Evolutionary conservation across 2,113 vertebrate species (phyloP).

Genomic region (Tetrax tetrax): DNA sequence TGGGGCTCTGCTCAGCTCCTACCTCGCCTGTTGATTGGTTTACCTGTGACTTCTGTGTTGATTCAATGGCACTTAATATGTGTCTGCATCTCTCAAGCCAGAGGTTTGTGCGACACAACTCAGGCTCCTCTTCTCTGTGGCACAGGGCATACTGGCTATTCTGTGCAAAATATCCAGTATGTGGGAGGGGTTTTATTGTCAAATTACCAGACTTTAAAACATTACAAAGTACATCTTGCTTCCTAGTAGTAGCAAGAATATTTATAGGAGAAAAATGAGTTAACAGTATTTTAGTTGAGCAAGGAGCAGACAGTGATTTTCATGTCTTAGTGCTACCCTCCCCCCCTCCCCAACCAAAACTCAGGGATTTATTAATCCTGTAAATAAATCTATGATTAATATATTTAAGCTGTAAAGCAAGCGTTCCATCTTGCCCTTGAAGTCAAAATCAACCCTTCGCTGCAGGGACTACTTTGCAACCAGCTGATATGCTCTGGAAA

Average conservation of each 20-base stretch:
- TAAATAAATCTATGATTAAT: background rate
- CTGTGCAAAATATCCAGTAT: background rate
- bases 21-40: background rate
- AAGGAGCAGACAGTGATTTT: background rate
- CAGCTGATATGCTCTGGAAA: background rate
- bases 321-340: background rate
- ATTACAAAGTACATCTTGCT: background rate
- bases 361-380: background rate
- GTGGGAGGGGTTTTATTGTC: background rate
- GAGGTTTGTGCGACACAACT: background rate
- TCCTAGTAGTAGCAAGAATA: background rate
- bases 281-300: background rate
- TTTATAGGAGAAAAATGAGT: background rate
- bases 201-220: background rate
- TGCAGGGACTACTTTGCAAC: background rate
- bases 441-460: background rate
- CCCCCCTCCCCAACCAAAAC: background rate
- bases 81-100: background rate
- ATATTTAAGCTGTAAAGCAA: background rate
- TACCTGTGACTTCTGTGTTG: background rate
- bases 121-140: background rate
- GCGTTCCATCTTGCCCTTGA: background rate
- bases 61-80: background rate
- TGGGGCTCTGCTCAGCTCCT: background rate
- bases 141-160: background rate